A percentile compares a stretch with the other conserved stretches of the same genome.
These are phyloP conservation scores for Drosophila takahashii DNA, from an alignment of 1,140 invertebrate species.

Conservation along the genomic window DNA sequence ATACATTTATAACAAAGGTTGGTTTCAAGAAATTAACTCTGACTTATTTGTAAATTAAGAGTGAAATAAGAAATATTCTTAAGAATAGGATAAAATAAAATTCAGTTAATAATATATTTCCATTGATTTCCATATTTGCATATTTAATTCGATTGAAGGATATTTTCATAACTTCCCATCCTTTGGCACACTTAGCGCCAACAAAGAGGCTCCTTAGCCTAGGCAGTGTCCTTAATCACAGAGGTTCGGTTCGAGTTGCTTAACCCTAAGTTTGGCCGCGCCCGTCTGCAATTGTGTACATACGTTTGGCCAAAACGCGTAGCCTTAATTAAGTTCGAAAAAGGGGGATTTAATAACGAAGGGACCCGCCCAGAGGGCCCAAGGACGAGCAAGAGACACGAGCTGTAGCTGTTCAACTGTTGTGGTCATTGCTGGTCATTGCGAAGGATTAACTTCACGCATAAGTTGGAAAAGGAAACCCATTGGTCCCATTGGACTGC, in stretches of 20 bases:
- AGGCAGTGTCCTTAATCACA: constrained; percentile 42
- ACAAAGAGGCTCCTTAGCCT: constrained; percentile 13
- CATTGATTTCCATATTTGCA: not conserved
- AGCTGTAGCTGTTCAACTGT: constrained; percentile 21
- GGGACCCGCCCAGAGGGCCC: constrained; percentile 38
- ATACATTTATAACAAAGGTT: no score
- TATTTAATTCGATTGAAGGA: not conserved
- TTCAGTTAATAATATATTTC: not conserved
- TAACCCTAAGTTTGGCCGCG: constrained; percentile 43
- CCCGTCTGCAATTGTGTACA: constrained; percentile 47
- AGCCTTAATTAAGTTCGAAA: constrained; percentile 76
- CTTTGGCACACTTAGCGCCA: not conserved
- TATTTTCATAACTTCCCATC: constrained; percentile 7
- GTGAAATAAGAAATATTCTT: no score
- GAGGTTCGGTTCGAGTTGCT: constrained; percentile 37
- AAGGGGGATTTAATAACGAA: constrained; percentile 67
- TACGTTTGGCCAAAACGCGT: constrained; percentile 49
- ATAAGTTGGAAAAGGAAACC: constrained; percentile 52
- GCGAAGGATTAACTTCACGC: constrained; percentile 54
- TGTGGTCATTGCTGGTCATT: constrained; percentile 33
- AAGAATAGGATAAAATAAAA: no score
- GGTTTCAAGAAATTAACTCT: no score
- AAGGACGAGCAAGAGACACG: constrained; percentile 67
- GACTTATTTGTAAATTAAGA: no score
- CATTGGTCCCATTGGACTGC: constrained; percentile 15